Evolutionary conservation across 1,140 invertebrate species (phyloP).

Genomic region (Drosophila pandora): DNA sequence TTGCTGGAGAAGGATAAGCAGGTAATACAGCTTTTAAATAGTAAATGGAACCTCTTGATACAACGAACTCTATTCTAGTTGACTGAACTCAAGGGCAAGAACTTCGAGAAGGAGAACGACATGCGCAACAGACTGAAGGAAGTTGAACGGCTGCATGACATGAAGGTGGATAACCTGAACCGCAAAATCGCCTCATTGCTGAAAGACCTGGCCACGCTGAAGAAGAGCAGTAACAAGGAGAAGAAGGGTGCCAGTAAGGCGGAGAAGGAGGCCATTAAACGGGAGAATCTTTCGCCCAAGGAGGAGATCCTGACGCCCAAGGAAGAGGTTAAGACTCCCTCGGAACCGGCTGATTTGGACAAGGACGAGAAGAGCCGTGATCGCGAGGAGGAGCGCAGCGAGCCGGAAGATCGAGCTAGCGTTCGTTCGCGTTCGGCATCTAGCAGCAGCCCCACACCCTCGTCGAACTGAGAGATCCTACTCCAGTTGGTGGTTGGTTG

Average conservation of each 20-base stretch:
- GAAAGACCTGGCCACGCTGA: slow-evolving; percentile 93
- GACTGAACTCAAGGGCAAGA: slow-evolving; percentile 95
- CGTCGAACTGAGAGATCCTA: slow-evolving; percentile 60
- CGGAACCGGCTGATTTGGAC: slow-evolving; percentile 52
- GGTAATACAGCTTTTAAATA: slow-evolving; percentile 85
- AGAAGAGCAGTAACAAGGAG: slow-evolving; percentile 90
- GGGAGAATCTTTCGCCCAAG: slow-evolving; percentile 77
- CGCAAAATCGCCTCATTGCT: slow-evolving; percentile 90
- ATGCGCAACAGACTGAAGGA: slow-evolving; percentile 93
- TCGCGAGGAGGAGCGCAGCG: slow-evolving; percentile 68
- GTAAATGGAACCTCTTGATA: background rate
- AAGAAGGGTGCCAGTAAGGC: slow-evolving; percentile 42
- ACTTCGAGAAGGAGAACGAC: slow-evolving; percentile 94
- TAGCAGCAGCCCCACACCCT: slow-evolving; percentile 73
- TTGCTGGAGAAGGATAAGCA: slow-evolving; percentile 95
- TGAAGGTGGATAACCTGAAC: slow-evolving; percentile 91
- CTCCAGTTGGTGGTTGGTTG: background rate
- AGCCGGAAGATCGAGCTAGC: slow-evolving; percentile 61
- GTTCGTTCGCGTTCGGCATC: slow-evolving; percentile 57
- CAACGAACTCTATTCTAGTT: slow-evolving; percentile 87
- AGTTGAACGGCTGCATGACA: slow-evolving; percentile 91
- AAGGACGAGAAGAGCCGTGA: slow-evolving; percentile 74
- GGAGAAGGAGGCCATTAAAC: slow-evolving; percentile 84
- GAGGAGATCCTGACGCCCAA: slow-evolving; percentile 61
- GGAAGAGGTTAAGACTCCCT: slow-evolving; percentile 50